Evolutionary conservation across 2,113 vertebrate genomes (phyloP), one percentile per base, ranked within the genome.

Genomic region (Leptodactylus fuscus): DNA sequence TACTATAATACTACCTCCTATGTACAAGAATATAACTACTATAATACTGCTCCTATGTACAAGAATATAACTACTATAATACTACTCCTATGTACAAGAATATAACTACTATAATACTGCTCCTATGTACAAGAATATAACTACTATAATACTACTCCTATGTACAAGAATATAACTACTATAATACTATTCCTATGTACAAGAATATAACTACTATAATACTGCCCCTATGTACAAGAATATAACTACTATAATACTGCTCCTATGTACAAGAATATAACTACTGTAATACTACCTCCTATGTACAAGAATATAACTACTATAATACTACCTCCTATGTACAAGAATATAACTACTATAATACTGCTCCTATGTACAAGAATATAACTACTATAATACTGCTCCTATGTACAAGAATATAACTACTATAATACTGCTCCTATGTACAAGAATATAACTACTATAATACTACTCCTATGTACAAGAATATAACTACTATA

Each of bases 101-200:
- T 69, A 69, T 69, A 69, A 34, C 55, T 36, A 69, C 65, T 69
- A 69, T 69, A 69, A 69, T 69, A 67, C 60, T 34, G 62, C 62
- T 27, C 58, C 58, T 62, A 62, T 62, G n/a, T 62, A 62, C 24
- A 62, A 15, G 58, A 62, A 62, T 62, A 62, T 62, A 62, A 62
- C 58, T 62, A 62, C 58, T 29, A 62, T 62, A 62, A 62, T 62
- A 62, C 58, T 62, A 24, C 58, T 29, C 58, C 58, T 29, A 62
- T 62, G n/a, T 62, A 62, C 58, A 62, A 29, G 24, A 62, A 62
- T 29, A 62, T 62, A 62, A 62, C 58, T 62, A 29, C 58, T 62
- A 62, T 62, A 62, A 62, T 62, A 62, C 24, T 62, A 12, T 24
- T 15, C 24, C 24, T 62, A 62, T 62, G 9, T 62, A 29, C 58